Percentiles rank a stretch among this genome's conserved stretches.
These are phyloP conservation scores for Tauraco erythrolophus DNA, from an alignment of 2,113 vertebrate species.

Conservation along the genomic window DNA sequence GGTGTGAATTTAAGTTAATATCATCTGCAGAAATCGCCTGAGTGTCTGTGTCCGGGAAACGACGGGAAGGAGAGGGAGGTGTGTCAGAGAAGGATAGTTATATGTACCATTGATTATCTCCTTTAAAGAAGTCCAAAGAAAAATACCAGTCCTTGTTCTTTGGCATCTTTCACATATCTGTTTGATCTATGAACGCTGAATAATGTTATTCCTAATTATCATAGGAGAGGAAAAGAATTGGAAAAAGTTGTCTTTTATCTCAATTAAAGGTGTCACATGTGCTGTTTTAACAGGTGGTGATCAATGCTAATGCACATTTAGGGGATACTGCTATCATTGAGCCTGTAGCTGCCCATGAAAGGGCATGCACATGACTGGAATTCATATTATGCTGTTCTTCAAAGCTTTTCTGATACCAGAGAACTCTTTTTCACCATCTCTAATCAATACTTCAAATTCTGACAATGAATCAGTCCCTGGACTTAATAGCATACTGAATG, in stretches of 20 bases:
- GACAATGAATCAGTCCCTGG: slow-evolving; percentile 1
- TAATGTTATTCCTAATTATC: neutral
- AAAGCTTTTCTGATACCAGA: neutral
- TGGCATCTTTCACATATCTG: neutral
- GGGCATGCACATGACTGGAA: neutral
- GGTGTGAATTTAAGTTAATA: neutral
- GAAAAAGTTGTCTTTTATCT: neutral
- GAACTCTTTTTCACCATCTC: neutral
- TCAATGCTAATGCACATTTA: slow-evolving; percentile 19
- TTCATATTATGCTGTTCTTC: neutral
- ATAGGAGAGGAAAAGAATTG: neutral
- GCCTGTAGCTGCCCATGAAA: neutral
- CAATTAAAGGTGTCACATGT: neutral
- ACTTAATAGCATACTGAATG: neutral
- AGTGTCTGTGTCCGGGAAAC: neutral
- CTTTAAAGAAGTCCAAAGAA: neutral
- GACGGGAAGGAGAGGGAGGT: neutral
- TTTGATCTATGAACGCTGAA: neutral
- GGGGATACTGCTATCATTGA: neutral
- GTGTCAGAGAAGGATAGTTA: neutral
- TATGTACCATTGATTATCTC: neutral
- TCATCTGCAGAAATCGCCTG: neutral
- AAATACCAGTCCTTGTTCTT: neutral
- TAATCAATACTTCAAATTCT: slow-evolving; percentile 44
- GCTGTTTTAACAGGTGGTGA: neutral